Base-by-base conservation (phyloP, 2,888 invertebrate species). In the Podabrus alpinus region DNA sequence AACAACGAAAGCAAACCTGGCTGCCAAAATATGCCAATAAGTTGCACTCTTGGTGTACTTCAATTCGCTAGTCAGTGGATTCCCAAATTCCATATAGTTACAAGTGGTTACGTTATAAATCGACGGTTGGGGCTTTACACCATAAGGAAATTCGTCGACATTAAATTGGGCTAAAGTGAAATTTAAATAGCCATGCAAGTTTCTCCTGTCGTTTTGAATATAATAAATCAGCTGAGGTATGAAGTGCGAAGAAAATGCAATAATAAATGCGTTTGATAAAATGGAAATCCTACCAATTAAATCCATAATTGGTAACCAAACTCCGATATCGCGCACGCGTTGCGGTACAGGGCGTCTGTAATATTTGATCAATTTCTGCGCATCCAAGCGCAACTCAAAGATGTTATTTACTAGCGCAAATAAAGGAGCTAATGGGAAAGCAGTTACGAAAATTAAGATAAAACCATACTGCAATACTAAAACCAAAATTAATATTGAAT, bases 391-490 rank as follows among this genome's bases (percentile, higher is more conserved):
- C 88, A 96, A 94, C 87, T 96, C 96, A 67, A 96, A 87, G 17
- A 95, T 89, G 85, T 96, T 96, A 86, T 95, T 96, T 24, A 94
- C 87, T 59, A 96, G 87, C 1, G 95, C 95, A 86, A 95, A 93
- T 1, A 96, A 86, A 1, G 96, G 96, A 0, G 95, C 96, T 77
- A 96, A 85, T 0, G 96, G 96, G 87, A 96, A 96, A 1, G 95
- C 95, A 29, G 94, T 92, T 21, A 95, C 95, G 83, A 96, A 96
- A 62, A 96, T 90, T 0, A 95, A 95, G 24, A 95, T 92, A 84
- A 96, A 96, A 2, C 96, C 96, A 87, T 93, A 96, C 86, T 96
- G 96, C 17, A 96, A 88, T 71, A 95, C 95, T 94, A 84, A 21
- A 19, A 64, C n/a, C 11, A 64, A 19, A 64, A 19, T 64, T 64